Conservation (phyloP, 35 echinoderm and acorn worm genomes). For the Apostichopus parvimensis region DNA sequence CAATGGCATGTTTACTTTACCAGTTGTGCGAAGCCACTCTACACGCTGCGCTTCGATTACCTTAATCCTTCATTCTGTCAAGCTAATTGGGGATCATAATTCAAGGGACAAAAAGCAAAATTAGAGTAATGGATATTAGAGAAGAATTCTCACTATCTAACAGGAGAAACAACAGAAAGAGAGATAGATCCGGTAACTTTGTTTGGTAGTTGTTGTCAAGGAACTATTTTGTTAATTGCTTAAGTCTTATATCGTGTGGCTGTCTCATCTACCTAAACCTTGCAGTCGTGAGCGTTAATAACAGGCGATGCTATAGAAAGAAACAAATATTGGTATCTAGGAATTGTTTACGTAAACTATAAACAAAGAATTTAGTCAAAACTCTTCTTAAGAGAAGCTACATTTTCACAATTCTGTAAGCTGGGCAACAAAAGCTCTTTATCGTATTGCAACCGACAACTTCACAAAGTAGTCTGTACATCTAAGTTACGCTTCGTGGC, state of each 20-base stretch:
- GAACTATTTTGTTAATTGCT: background rate
- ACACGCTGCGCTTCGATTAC: background rate
- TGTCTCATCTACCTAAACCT: background rate
- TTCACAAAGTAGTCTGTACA: too few relatives aligned
- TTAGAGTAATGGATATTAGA: constrained; percentile 9
- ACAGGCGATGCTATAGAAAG: background rate
- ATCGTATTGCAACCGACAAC: too few relatives aligned
- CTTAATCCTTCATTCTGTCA: constrained; percentile 44
- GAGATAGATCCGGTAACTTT: constrained; percentile 3
- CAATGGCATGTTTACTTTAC: background rate
- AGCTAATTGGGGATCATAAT: constrained; percentile 4
- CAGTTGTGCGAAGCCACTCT: constrained; percentile 6
- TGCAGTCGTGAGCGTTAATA: background rate
- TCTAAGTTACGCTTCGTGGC: too few relatives aligned
- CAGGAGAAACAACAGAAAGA: background rate
- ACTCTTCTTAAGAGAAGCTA: too few relatives aligned
- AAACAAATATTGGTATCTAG: background rate
- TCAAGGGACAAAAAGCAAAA: background rate
- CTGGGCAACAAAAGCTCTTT: too few relatives aligned
- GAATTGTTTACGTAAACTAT: background rate
- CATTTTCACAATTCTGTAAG: too few relatives aligned
- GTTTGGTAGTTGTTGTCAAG: background rate
- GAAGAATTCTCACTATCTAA: background rate
- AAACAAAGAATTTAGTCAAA: background rate
- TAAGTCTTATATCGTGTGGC: background rate